Conservation (phyloP, 1,140 invertebrate species). For the Zaprionus nigranus region DNA sequence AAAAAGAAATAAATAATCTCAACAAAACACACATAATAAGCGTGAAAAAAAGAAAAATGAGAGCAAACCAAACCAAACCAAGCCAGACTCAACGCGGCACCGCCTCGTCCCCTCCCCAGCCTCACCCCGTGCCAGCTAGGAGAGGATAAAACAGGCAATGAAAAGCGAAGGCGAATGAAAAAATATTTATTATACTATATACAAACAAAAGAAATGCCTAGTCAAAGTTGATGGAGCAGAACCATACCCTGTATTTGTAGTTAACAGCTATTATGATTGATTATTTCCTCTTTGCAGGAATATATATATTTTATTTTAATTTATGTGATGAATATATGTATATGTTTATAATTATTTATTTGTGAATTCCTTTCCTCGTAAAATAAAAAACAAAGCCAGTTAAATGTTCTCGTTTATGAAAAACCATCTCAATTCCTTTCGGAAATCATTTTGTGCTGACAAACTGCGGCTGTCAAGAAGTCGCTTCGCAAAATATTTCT, state of each 20-base stretch:
- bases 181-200: conserved; percentile 25
- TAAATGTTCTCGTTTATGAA: background rate
- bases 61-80: conserved; percentile 55
- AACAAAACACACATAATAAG: conserved; percentile 76
- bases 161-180: conserved; percentile 57
- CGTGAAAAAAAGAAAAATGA: conserved; percentile 78
- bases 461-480: conserved; percentile 39
- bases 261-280: too few relatives aligned
- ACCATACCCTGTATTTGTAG: background rate
- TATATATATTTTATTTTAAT: too few relatives aligned
- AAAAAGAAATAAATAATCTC: conserved; percentile 42
- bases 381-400: background rate
- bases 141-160: conserved; percentile 42
- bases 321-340: too few relatives aligned
- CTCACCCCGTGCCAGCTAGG: background rate
- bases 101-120: background rate
- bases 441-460: conserved; percentile 22
- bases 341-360: background rate
- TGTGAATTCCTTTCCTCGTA: background rate
- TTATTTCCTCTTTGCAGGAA: too few relatives aligned
- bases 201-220: background rate
- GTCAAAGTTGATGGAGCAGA: background rate
- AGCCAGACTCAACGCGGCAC: conserved; percentile 39
- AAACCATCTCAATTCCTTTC: conserved; percentile 1
- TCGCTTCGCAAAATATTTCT: conserved; percentile 38